These are phyloP conservation scores for Nemotelus nigrinus DNA, from an alignment of 2,888 invertebrate genomes.

Conservation along the genomic window DNA sequence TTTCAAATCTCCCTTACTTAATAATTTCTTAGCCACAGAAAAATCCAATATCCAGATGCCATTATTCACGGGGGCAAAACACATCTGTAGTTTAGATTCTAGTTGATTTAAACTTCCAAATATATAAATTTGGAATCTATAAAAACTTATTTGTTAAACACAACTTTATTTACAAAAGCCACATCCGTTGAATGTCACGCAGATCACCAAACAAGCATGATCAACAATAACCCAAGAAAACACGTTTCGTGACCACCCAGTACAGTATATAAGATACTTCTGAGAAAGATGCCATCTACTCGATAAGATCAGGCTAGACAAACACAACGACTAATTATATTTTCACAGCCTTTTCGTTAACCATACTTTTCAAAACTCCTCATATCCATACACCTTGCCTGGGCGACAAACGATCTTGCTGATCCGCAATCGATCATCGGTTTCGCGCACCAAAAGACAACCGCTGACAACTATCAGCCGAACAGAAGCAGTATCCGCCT, in stretches of 20 bases:
- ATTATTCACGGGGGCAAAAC: no score
- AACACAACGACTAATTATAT: slow-evolving; percentile 32
- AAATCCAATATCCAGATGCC: no score
- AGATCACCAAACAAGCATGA: no score
- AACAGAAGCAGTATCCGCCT: slow-evolving; percentile 11
- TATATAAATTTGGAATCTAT: no score
- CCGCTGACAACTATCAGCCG: neutral
- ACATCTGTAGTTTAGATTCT: no score
- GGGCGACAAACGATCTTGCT: slow-evolving; percentile 5
- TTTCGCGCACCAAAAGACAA: slow-evolving; percentile 22
- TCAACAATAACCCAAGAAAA: neutral
- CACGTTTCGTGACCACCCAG: slow-evolving; percentile 32
- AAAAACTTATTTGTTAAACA: no score
- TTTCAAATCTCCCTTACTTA: no score
- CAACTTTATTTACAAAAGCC: no score
- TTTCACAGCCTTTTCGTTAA: slow-evolving; percentile 20
- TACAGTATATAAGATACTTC: slow-evolving; percentile 16
- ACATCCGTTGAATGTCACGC: no score
- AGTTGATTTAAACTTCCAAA: no score
- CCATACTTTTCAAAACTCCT: neutral
- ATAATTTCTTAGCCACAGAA: no score
- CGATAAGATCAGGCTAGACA: slow-evolving; percentile 35
- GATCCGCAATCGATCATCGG: slow-evolving; percentile 36
- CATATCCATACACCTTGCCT: neutral
- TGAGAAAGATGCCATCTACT: slow-evolving; percentile 12